These are phyloP conservation scores for Cisticola juncidis DNA, from an alignment of 2,113 vertebrate species.

Conservation along the genomic window DNA sequence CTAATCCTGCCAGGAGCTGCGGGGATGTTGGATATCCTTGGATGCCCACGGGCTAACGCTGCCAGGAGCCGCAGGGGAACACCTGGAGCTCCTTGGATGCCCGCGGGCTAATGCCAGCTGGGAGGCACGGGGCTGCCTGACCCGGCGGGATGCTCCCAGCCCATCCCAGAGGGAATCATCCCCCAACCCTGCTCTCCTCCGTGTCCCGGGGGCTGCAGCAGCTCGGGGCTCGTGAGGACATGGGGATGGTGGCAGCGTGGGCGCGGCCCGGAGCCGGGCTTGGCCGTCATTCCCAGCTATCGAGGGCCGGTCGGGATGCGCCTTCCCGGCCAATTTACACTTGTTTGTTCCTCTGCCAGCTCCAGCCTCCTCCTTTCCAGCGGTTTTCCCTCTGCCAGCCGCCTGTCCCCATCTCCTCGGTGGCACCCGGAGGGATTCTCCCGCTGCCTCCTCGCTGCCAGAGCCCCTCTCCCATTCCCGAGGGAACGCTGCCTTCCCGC, in stretches of 20 bases:
- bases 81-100: neutral
- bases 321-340: neutral
- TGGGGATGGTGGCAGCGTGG: neutral
- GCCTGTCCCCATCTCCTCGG: neutral
- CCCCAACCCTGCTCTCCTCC: rapidly evolving
- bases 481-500: neutral
- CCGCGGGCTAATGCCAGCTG: rapidly evolving
- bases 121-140: neutral
- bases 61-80: neutral
- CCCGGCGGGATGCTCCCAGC: neutral
- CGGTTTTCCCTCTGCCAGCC: neutral
- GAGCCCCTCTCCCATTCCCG: neutral
- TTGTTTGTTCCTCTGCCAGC: neutral
- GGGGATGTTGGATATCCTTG: no score
- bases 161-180: neutral
- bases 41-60: no score
- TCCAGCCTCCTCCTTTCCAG: neutral
- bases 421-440: neutral
- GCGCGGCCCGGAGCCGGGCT: neutral
- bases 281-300: neutral
- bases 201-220: neutral
- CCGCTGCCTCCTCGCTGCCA: rapidly evolving
- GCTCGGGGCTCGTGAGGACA: neutral
- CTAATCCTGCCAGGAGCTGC: no score
- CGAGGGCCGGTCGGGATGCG: neutral